A percentile compares a stretch with the other conserved stretches of the same genome.
phyloP scores from a whole-genome alignment of 2,113 vertebrate species.

The Oryzias celebensis region DNA sequence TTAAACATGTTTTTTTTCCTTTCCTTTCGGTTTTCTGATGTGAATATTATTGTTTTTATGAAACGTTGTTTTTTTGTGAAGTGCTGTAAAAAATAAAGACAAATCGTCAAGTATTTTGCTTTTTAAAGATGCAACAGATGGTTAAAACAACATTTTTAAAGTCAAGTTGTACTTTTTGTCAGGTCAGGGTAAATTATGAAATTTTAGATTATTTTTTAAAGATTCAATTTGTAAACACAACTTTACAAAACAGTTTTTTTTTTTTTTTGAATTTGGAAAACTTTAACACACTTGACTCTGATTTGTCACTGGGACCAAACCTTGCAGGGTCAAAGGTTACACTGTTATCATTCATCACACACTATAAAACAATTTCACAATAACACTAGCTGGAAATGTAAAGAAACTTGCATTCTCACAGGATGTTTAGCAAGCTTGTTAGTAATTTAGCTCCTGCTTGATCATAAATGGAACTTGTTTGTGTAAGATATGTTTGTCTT shows the following conservation, averaged over 20 bases:
- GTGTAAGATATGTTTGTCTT: conserved; percentile 13
- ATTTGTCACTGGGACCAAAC: conserved; percentile 72
- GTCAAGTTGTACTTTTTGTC: too few relatives aligned
- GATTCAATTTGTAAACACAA: too few relatives aligned
- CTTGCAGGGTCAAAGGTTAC: conserved; percentile 43
- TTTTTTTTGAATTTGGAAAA: too few relatives aligned
- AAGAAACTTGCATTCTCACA: neutral
- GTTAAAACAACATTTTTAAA: too few relatives aligned
- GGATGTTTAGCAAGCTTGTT: conserved; percentile 19
- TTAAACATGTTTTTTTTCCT: conserved; percentile 2
- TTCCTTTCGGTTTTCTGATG: neutral
- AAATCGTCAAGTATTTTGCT: too few relatives aligned
- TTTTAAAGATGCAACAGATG: too few relatives aligned
- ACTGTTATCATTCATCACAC: conserved; percentile 22
- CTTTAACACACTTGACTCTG: conserved; percentile 25
- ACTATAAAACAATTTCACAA: conserved; percentile 6
- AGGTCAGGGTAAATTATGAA: too few relatives aligned
- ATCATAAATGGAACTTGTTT: conserved; percentile 31
- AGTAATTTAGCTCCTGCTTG: conserved; percentile 27
- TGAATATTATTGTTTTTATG: neutral
- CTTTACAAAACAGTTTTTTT: too few relatives aligned
- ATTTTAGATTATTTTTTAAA: too few relatives aligned
- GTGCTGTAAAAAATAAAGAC: too few relatives aligned
- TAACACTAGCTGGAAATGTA: conserved; percentile 9
- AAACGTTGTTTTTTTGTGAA: too few relatives aligned